phyloP scores from a whole-genome alignment of 2,888 invertebrate genomes.

The Diploptera punctata region DNA sequence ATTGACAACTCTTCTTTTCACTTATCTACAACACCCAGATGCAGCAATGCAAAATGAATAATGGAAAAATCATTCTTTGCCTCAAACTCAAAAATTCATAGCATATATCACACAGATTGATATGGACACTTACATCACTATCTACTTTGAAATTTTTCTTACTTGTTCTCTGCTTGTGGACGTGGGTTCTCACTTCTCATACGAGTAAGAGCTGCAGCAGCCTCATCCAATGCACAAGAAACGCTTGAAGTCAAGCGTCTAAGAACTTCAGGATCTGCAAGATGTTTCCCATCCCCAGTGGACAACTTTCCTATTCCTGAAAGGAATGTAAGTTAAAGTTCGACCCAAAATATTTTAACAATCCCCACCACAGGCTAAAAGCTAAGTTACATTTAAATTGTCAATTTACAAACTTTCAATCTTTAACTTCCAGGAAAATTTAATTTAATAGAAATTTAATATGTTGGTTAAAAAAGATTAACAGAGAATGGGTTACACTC shows the following conservation, averaged over 20 bases:
- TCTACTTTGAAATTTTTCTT: too few relatives aligned
- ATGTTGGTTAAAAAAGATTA: too few relatives aligned
- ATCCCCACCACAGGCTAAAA: too few relatives aligned
- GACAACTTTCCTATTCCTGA: slow-evolving; percentile 83
- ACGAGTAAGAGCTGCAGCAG: slow-evolving; percentile 93
- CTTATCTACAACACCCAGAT: too few relatives aligned
- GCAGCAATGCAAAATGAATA: slow-evolving; percentile 53
- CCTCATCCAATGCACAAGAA: slow-evolving; percentile 95
- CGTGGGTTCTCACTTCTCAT: slow-evolving; percentile 92
- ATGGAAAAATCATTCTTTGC: slow-evolving; percentile 47
- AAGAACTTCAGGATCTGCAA: slow-evolving; percentile 88
- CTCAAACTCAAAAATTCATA: background rate
- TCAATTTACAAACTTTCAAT: too few relatives aligned
- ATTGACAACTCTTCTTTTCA: too few relatives aligned
- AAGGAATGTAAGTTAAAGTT: too few relatives aligned
- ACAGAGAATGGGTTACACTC: too few relatives aligned
- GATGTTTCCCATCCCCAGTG: slow-evolving; percentile 79
- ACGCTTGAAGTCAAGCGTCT: slow-evolving; percentile 87
- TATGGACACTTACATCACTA: slow-evolving; percentile 34
- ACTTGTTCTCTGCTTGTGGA: slow-evolving; percentile 62
- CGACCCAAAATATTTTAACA: too few relatives aligned
- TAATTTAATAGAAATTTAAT: too few relatives aligned
- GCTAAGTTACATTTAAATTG: too few relatives aligned
- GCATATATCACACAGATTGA: background rate
- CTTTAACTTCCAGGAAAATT: too few relatives aligned